These are phyloP conservation scores for Lasioglossum zephyrum DNA, from an alignment of 2,888 invertebrate genomes.

Conservation along the genomic window DNA sequence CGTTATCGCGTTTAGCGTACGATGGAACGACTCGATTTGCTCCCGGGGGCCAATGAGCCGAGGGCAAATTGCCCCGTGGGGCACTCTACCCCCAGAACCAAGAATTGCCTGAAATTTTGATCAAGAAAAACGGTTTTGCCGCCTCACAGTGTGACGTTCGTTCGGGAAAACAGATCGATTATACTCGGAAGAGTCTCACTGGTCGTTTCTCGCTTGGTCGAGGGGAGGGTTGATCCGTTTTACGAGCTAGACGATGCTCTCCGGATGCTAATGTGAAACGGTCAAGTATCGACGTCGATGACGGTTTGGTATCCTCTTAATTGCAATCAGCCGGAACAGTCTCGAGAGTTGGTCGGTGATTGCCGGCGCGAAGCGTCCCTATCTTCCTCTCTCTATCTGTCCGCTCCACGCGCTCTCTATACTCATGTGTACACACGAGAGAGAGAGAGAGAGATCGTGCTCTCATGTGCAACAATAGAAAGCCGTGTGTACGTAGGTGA, in stretches of 20 bases:
- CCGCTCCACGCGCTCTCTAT: neutral
- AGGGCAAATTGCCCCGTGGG: too few relatives aligned
- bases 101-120: neutral
- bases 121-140: neutral
- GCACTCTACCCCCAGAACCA: too few relatives aligned
- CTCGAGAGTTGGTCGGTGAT: slow-evolving; percentile 72
- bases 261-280: slow-evolving; percentile 60
- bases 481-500: slow-evolving; percentile 58
- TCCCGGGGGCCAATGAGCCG: too few relatives aligned
- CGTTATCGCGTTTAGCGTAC: neutral
- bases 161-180: neutral
- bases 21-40: too few relatives aligned
- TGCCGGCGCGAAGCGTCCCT: slow-evolving; percentile 28
- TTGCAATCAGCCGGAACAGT: slow-evolving; percentile 67
- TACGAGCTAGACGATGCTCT: slow-evolving; percentile 28
- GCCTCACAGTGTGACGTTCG: neutral
- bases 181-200: neutral
- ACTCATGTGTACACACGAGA: slow-evolving; percentile 23
- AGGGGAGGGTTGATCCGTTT: slow-evolving; percentile 20
- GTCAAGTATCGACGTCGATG: slow-evolving; percentile 59
- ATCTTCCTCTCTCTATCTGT: neutral
- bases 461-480: slow-evolving; percentile 35
- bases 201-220: neutral
- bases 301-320: slow-evolving; percentile 70
- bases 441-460: slow-evolving; percentile 8